phyloP scores from a whole-genome alignment of 2,888 invertebrate genomes.

The Amblyteles armatorius region DNA sequence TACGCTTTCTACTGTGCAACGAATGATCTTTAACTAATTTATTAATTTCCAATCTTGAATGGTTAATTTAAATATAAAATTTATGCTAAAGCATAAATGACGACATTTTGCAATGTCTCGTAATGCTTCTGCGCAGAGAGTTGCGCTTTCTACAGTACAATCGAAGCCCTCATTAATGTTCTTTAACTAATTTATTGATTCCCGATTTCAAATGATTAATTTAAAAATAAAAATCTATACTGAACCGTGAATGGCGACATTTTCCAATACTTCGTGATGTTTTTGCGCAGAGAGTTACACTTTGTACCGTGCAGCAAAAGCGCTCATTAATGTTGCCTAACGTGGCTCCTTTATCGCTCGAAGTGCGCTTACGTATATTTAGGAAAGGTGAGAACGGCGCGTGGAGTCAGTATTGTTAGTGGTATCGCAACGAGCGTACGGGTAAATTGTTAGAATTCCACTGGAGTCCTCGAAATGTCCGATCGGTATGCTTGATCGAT shows the following conservation, averaged over 20 bases:
- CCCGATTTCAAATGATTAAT: not conserved
- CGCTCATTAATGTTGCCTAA: not conserved
- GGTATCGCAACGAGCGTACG: conserved; percentile 35
- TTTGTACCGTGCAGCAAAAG: not conserved
- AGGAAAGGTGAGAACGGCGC: conserved; percentile 33
- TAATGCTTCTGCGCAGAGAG: not conserved
- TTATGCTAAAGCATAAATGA: not conserved
- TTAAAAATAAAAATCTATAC: not conserved
- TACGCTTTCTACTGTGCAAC: not conserved
- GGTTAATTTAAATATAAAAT: not conserved
- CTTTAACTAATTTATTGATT: not conserved
- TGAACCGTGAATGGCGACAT: not conserved
- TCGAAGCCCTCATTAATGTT: not conserved
- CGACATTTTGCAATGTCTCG: not conserved
- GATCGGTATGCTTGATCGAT: conserved; percentile 32
- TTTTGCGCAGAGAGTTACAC: not conserved
- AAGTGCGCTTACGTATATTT: conserved; percentile 43
- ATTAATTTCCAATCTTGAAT: not conserved
- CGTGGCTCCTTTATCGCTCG: conserved; percentile 37
- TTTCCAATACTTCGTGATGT: not conserved
- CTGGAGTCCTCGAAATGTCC: not conserved
- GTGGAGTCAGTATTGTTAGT: conserved; percentile 44
- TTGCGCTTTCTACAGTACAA: not conserved
- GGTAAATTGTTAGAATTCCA: not conserved
- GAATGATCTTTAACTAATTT: not conserved